Conservation (phyloP, 1,140 invertebrate species). For the Copidosoma floridanum region DNA sequence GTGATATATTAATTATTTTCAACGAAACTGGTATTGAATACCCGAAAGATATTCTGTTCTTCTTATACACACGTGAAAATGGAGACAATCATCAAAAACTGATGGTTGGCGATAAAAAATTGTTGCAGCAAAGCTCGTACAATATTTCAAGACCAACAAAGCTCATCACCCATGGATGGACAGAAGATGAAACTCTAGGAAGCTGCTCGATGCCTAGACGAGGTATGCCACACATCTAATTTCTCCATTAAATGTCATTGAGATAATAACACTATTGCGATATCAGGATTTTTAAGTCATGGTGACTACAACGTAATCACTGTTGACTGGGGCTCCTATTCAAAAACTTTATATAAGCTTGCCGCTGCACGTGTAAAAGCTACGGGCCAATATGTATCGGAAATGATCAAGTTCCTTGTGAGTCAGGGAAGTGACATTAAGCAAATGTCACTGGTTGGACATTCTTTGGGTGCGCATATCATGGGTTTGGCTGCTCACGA, state of each 20-base stretch:
- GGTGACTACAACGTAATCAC: not conserved
- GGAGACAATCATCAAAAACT: no score
- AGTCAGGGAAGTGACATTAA: not conserved
- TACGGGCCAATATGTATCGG: not conserved
- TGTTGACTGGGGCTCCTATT: not conserved
- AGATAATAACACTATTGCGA: no score
- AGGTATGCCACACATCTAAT: no score
- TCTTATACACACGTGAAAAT: no score
- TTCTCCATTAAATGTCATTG: no score
- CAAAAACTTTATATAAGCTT: not conserved
- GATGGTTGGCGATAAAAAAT: no score
- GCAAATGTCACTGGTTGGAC: not conserved
- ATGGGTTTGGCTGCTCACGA: not conserved
- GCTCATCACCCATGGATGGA: conserved; percentile 51
- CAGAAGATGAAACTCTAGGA: conserved; percentile 32
- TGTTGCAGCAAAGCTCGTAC: no score
- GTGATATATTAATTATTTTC: no score
- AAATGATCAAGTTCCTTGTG: not conserved
- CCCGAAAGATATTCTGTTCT: no score
- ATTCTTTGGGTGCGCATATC: not conserved
- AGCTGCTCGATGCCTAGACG: conserved; percentile 41
- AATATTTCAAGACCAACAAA: conserved; percentile 44
- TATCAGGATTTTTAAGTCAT: not conserved
- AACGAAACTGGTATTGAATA: no score
- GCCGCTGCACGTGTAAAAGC: not conserved